A percentile compares a stretch with the other conserved stretches of the same genome.
phyloP scores from a whole-genome alignment of 2,113 vertebrate genomes.

The Zapus hudsonius region DNA sequence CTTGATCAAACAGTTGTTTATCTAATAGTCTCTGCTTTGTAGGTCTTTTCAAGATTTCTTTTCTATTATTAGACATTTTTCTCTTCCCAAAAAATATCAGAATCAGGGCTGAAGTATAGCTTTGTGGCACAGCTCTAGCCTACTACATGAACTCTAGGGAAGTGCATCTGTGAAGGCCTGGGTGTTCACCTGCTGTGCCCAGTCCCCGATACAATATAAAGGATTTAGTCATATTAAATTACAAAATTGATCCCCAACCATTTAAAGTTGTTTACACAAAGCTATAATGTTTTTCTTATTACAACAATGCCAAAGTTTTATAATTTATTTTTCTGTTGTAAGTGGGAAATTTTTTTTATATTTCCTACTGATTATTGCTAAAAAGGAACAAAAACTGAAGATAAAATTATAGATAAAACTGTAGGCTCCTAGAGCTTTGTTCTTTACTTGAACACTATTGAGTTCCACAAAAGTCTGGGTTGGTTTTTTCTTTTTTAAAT shows the following conservation, averaged over 20 bases:
- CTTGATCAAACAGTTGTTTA: background rate
- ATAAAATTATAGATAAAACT: background rate
- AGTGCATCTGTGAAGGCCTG: too few relatives aligned
- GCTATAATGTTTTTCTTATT: background rate
- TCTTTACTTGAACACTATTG: too few relatives aligned
- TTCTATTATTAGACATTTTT: background rate
- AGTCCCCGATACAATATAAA: background rate
- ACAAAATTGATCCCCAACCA: background rate
- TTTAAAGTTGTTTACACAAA: background rate
- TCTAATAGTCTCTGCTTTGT: background rate
- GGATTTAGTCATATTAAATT: background rate
- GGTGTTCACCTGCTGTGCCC: too few relatives aligned
- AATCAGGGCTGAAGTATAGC: background rate
- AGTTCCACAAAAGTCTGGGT: background rate
- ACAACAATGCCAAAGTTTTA: background rate
- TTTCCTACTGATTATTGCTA: background rate
- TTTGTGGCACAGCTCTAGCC: background rate
- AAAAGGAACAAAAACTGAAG: background rate
- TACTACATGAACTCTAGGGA: background rate
- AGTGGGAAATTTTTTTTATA: background rate
- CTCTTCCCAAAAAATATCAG: slow-evolving; percentile 4
- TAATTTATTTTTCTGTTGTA: background rate
- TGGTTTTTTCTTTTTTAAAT: too few relatives aligned
- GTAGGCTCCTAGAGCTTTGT: background rate
- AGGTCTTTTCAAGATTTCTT: background rate